A percentile compares a stretch with the other conserved stretches of the same genome.
Conservation (phyloP, 2,888 invertebrate genomes). For the Nymphalis c-album region DNA sequence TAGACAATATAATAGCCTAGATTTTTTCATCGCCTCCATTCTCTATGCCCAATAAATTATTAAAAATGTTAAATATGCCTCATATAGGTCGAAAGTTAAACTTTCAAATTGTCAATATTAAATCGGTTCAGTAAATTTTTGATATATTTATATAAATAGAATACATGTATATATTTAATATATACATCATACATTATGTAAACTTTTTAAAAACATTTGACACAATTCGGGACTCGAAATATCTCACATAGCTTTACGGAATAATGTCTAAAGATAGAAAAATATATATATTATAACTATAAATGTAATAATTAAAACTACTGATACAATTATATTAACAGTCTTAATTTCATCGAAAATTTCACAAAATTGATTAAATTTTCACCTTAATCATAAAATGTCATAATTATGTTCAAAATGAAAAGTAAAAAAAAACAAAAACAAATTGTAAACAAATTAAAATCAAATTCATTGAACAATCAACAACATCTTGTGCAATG, state of each 20-base stretch:
- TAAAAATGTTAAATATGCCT: neutral
- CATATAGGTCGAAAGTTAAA: neutral
- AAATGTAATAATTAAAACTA: slow-evolving; percentile 14
- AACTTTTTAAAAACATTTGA: neutral
- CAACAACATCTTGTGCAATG: slow-evolving; percentile 7
- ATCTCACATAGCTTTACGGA: neutral
- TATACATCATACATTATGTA: neutral
- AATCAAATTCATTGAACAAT: neutral
- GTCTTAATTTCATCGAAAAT: slow-evolving; percentile 29
- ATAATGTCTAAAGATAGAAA: slow-evolving; percentile 6
- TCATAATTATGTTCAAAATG: slow-evolving; percentile 1
- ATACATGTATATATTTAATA: no score
- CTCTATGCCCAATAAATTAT: no score
- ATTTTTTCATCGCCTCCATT: no score
- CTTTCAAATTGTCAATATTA: neutral
- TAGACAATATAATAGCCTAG: neutral
- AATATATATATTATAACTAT: slow-evolving; percentile 8
- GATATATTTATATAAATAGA: neutral
- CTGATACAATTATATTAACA: slow-evolving; percentile 34
- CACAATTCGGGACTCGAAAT: neutral
- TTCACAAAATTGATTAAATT: slow-evolving; percentile 15
- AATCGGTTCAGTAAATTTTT: neutral
- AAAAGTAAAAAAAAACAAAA: slow-evolving; percentile 1
- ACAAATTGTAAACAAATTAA: neutral
- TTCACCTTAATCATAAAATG: neutral